These are phyloP conservation scores for Coluber constrictor DNA, from an alignment of 2,797 vertebrate species.

Conservation along the genomic window DNA sequence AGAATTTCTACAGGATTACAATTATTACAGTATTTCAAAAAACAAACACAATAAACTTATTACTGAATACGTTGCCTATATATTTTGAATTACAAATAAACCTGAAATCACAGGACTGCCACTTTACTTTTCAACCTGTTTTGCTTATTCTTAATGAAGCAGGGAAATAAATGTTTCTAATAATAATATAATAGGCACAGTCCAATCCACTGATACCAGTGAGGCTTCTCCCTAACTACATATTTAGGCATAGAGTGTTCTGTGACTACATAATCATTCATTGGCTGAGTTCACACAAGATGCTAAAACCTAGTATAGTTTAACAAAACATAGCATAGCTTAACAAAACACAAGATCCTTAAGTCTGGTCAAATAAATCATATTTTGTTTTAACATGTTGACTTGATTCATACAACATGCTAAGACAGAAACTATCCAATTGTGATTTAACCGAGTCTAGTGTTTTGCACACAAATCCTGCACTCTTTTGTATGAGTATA, in stretches of 20 bases:
- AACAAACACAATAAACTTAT: background rate
- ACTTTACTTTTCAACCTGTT: background rate
- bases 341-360: background rate
- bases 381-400: background rate
- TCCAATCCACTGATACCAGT: background rate
- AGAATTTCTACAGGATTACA: background rate
- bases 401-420: background rate
- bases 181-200: background rate
- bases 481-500: background rate
- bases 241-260: background rate
- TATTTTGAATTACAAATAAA: background rate
- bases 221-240: background rate
- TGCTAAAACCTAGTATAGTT: background rate
- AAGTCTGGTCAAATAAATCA: background rate
- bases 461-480: background rate
- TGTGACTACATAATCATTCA: background rate
- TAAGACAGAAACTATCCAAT: background rate
- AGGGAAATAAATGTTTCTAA: background rate
- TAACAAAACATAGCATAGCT: background rate
- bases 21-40: background rate
- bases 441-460: background rate
- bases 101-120: background rate
- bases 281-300: background rate
- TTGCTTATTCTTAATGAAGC: background rate
- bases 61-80: background rate